Evolutionary conservation across 92 coral and sea anemone species (phyloP), one percentile per base, ranked within the genome.

Genomic region (Actinostola sp.): DNA sequence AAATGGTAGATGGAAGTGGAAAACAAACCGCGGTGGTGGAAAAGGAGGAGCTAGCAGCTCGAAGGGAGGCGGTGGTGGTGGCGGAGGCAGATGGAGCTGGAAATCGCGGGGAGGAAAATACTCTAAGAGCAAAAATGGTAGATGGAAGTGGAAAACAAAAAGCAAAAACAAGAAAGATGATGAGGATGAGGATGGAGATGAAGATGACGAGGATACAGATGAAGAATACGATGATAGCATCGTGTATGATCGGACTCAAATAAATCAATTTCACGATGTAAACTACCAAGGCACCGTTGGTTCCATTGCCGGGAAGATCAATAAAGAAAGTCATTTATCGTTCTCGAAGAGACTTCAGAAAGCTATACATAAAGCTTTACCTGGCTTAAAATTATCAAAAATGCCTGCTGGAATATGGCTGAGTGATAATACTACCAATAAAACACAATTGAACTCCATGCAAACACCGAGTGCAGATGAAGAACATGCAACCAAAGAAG

Each of bases 1-100:
- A 46, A 73, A 63, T 2, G 71, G 81, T 20, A 63, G 63, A 35
- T 62, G 73, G 67, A 53, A 62, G 7, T 77, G 83, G 76, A 77
- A 69, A 41, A 24, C 75, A 11, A 33, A 35, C n/a, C n/a, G 2
- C 1, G 84, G 51, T 0, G 65, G 54, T n/a, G 73, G 71, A 16
- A 76, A n/a, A 19, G 85, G 35, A 0, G 79, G 17, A 16, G 73
- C 41, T 16, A 67, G 63, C 0, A 74, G 66, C 2, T 24, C 13
- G 1, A 77, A 46, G 14, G 86, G 75, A 8, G 81, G 66, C 3
- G 73, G 61, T 11, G 68, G 73, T 15, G 73, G 8, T 0, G 77
- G 36, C 14, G 73, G 82, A 62, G 5, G 75, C 48, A 0, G 76
- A 19, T 0, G 81, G 66, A 0, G 82, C 9, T 55, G 83, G 68